Conservation (phyloP, 2,797 vertebrate genomes). For the Pantherophis vulpinus region DNA sequence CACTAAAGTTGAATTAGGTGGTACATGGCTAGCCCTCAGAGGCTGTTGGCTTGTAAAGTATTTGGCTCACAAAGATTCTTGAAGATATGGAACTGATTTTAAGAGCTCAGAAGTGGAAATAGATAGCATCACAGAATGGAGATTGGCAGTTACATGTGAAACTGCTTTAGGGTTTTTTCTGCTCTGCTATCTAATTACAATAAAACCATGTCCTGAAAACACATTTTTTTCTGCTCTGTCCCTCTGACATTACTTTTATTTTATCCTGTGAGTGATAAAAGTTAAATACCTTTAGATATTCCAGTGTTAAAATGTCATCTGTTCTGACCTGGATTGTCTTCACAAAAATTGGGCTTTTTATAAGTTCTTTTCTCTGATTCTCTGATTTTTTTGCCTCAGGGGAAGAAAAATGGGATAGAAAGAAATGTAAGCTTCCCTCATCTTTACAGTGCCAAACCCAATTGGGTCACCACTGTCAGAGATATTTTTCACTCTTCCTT, state of each 20-base stretch:
- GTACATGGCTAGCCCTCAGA: background rate
- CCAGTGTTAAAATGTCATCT: background rate
- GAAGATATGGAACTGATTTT: background rate
- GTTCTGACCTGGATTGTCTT: background rate
- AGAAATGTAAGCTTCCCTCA: background rate
- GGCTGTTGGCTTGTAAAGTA: background rate
- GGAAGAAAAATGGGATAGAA: background rate
- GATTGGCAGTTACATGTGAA: background rate
- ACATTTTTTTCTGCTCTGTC: background rate
- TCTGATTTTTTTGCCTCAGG: background rate
- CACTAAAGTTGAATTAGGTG: background rate
- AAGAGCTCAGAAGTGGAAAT: background rate
- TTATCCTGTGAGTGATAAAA: background rate
- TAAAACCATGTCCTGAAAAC: background rate
- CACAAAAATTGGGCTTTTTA: background rate
- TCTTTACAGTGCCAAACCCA: background rate
- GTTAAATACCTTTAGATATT: background rate
- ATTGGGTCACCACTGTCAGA: background rate
- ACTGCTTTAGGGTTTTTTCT: background rate
- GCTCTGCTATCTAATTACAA: background rate
- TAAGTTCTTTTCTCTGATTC: background rate
- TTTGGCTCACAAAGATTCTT: background rate
- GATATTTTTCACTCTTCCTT: background rate
- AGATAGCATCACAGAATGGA: background rate
- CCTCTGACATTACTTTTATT: background rate